Evolutionary conservation across 2,888 invertebrate genomes (phyloP).

Genomic region (Melanotus villosus): DNA sequence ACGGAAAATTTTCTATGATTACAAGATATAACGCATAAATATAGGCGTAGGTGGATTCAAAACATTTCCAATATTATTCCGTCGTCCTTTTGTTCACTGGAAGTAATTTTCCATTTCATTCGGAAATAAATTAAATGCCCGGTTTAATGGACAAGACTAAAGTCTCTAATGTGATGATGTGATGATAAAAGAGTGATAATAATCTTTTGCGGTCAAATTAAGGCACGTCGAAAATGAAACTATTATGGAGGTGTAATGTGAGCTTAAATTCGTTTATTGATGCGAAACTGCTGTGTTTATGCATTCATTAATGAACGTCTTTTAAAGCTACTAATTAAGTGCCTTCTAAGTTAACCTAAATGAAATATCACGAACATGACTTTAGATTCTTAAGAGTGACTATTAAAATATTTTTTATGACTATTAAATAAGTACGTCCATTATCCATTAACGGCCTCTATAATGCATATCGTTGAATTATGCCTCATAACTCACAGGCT

Average conservation of each 20-base stretch:
- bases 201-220: not conserved
- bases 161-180: not conserved
- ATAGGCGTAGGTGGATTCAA: not conserved
- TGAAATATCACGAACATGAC: no score
- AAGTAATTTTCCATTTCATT: not conserved
- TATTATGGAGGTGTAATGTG: not conserved
- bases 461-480: no score
- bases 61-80: not conserved
- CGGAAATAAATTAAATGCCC: no score
- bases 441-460: no score
- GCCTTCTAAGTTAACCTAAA: no score
- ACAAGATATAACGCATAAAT: not conserved
- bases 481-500: no score
- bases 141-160: not conserved
- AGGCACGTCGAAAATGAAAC: not conserved
- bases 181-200: slow-evolving; percentile 1
- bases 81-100: not conserved
- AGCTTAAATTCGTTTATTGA: not conserved
- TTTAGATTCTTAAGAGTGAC: no score
- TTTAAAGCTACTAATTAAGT: no score
- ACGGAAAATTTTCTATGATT: slow-evolving; percentile 9
- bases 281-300: slow-evolving; percentile 2
- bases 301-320: no score
- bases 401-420: no score
- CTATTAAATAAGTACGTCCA: no score